A percentile compares a stretch with the other conserved stretches of the same genome.
Conservation (phyloP, 2,113 vertebrate species). For the Poeciliopsis occidentalis region DNA sequence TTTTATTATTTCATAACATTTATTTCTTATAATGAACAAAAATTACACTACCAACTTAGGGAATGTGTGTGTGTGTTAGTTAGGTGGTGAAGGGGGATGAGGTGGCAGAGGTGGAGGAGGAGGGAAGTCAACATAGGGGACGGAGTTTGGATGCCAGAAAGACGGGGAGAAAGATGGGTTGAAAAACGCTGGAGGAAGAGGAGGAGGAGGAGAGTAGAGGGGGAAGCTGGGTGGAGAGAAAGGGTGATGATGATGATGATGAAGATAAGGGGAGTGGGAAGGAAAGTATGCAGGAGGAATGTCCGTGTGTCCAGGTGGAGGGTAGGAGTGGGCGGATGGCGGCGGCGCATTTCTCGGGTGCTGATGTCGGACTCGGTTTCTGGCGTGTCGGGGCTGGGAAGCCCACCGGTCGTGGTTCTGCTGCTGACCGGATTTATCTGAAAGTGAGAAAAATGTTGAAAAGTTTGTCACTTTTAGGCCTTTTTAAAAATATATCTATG, state of each 20-base stretch:
- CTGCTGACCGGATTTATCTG: constrained; percentile 36
- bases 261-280: constrained; percentile 56
- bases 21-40: background rate
- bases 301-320: constrained; percentile 5
- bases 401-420: constrained; percentile 2
- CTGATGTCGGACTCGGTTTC: constrained; percentile 42
- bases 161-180: constrained; percentile 53
- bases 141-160: constrained; percentile 47
- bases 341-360: constrained; percentile 20
- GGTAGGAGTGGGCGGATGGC: background rate
- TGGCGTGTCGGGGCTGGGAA: constrained; percentile 27
- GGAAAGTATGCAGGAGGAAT: constrained; percentile 39
- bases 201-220: constrained; percentile 56
- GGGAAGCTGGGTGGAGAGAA: constrained; percentile 54
- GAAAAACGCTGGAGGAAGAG: constrained; percentile 56
- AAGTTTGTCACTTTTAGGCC: too few relatives aligned
- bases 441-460: background rate
- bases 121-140: constrained; percentile 41
- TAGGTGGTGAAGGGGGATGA: constrained; percentile 48
- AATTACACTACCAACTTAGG: background rate
- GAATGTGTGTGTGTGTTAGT: constrained; percentile 33
- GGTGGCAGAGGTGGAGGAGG: constrained; percentile 49
- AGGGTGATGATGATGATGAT: constrained; percentile 42
- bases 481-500: too few relatives aligned
- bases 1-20: too few relatives aligned